Evolutionary conservation across 2,888 invertebrate genomes (phyloP), one percentile per base, ranked within the genome.

Genomic region (Cistogaster globosa): DNA sequence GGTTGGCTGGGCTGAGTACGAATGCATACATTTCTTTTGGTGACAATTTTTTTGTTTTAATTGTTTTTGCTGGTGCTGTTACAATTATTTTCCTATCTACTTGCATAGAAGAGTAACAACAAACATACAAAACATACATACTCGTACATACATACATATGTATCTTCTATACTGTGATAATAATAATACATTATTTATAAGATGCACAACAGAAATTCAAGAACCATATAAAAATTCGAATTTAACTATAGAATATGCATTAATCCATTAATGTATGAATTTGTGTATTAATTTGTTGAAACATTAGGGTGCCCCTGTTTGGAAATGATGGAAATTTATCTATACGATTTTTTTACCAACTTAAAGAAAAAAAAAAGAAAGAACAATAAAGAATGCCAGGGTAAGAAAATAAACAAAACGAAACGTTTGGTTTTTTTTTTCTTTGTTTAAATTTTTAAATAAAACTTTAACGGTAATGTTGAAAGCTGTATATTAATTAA

Each of bases 31-130:
- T 55, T 72, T 72, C 58, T 48, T 78, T 78, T 62, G 51, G 78
- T 69, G 78, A 78, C 78, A 78, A 38, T n/a, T 62, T 55, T 63
- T 69, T 58, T 32, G 32, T 55, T 45, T 58, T 57, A 12, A 42
- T 74, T 75, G 55, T 78, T 79, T 48, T 67, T 76, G 60, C 36
- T 42, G 12, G 9, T 63, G 55, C 26, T 63, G 60, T 83, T 81
- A 83, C 67, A 75, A 38, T 76, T 51, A 11, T 26, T 32, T 68
- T 82, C 68, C 55, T 69, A 82, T 69, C 75, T 82, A 82, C 81
- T 82, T 74, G 55, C 75, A 75, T 75, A 75, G 74, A 81, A 81
- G 67, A 75, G 81, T 81, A 81, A 81, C 55, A 69, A 63, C n/a
- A 63, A 32, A 63, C 42, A 45, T 36, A 26, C 58, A 32, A 6